Conservation (phyloP, 2,797 vertebrate genomes). For the Iguana delicatissima region DNA sequence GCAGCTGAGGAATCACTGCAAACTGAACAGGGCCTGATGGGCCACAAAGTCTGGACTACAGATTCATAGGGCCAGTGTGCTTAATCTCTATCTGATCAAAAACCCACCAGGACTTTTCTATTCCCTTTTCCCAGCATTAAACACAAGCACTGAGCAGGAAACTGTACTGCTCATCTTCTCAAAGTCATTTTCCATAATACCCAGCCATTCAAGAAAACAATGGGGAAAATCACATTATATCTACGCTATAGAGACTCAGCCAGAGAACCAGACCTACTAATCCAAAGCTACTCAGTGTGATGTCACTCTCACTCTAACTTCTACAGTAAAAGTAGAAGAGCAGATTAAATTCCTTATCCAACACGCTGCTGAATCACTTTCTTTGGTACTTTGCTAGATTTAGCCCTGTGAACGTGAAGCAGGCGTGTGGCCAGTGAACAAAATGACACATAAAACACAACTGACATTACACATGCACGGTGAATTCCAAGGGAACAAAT, state of each 20-base stretch:
- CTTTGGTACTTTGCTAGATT: neutral
- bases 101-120: neutral
- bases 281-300: neutral
- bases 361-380: neutral
- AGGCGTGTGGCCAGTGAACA: neutral
- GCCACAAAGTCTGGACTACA: neutral
- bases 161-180: neutral
- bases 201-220: neutral
- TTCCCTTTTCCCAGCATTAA: neutral
- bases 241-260: neutral
- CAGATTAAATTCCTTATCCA: neutral
- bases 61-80: neutral
- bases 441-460: slow-evolving; percentile 4
- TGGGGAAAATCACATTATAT: neutral
- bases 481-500: slow-evolving; percentile 11
- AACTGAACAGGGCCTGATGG: neutral
- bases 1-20: too few relatives aligned
- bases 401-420: neutral
- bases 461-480: slow-evolving; percentile 32
- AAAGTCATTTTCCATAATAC: neutral
- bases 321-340: neutral
- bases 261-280: neutral
- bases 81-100: neutral
- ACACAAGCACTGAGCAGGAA: neutral
- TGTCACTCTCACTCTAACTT: neutral